Conservation (phyloP, 2,888 invertebrate genomes). For the Anticlea derivata region DNA sequence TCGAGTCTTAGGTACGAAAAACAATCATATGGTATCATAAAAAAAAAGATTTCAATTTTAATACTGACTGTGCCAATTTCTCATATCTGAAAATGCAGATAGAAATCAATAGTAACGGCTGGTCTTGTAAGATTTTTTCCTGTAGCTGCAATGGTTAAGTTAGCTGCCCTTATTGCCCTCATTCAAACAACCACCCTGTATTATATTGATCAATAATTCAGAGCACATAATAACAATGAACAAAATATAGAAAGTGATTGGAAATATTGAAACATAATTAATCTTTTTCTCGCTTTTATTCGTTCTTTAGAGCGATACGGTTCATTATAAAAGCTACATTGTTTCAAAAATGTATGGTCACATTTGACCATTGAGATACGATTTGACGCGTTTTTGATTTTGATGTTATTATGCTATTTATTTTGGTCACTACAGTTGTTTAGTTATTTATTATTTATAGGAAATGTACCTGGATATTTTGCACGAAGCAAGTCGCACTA, state of each 20-base stretch:
- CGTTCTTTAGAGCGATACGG: neutral
- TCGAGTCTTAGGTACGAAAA: too few species aligned
- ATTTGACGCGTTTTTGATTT: conserved; percentile 7
- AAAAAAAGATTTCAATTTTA: too few species aligned
- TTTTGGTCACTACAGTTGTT: neutral
- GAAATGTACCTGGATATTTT: neutral
- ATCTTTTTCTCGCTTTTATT: neutral
- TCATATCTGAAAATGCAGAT: too few species aligned
- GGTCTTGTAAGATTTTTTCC: too few species aligned
- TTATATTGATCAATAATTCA: neutral
- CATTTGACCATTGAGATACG: neutral
- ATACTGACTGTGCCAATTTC: too few species aligned
- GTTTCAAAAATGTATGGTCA: neutral
- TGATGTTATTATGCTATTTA: conserved; percentile 2
- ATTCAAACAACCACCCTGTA: too few species aligned
- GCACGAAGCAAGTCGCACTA: conserved; percentile 5
- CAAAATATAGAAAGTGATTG: neutral
- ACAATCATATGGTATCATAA: too few species aligned
- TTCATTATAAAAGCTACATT: neutral
- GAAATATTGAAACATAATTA: neutral
- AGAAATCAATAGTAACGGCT: too few species aligned
- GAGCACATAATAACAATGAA: neutral
- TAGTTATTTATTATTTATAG: neutral
- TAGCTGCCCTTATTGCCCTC: too few species aligned
- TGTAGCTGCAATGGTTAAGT: too few species aligned